Conservation (phyloP, 2,888 invertebrate species). For the Anoncus sp. region DNA sequence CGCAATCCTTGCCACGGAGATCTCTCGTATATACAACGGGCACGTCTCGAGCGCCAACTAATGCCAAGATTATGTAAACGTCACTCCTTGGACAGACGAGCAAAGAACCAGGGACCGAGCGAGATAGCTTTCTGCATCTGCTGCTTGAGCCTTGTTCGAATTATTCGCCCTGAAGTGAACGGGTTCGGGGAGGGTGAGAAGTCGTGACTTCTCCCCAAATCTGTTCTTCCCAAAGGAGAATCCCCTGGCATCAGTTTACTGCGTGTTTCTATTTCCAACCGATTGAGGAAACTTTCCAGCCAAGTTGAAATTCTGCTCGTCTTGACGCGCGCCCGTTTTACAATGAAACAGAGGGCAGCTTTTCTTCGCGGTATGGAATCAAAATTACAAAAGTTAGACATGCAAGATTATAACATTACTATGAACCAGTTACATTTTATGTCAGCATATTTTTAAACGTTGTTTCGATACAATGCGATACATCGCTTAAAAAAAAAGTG, state of each 20-base stretch:
- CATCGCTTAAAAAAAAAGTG: no score
- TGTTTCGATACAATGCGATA: no score
- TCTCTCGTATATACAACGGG: slow-evolving; percentile 6
- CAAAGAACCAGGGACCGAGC: slow-evolving; percentile 56
- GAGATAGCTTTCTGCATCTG: slow-evolving; percentile 63
- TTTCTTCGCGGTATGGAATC: slow-evolving; percentile 7
- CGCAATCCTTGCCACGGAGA: slow-evolving; percentile 38
- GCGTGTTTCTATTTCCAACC: slow-evolving; percentile 37
- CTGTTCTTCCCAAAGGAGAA: slow-evolving; percentile 54
- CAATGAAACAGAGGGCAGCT: slow-evolving; percentile 28
- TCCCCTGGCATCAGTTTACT: slow-evolving; percentile 32
- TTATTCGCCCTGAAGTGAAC: slow-evolving; percentile 64
- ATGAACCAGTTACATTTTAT: no score
- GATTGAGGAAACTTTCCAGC: slow-evolving; percentile 32
- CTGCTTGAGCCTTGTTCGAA: slow-evolving; percentile 73
- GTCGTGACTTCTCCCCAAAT: slow-evolving; percentile 48
- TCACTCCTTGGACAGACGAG: slow-evolving; percentile 67
- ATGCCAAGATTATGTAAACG: slow-evolving; percentile 80
- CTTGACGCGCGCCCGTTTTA: slow-evolving; percentile 33
- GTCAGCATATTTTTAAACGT: no score
- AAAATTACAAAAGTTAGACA: slow-evolving; percentile 8
- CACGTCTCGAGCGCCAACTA: slow-evolving; percentile 67
- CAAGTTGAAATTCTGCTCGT: slow-evolving; percentile 47
- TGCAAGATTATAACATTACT: no score
- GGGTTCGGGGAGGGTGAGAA: slow-evolving; percentile 26